Conservation (phyloP, 2,797 vertebrate genomes). For the Acomys russatus region DNA sequence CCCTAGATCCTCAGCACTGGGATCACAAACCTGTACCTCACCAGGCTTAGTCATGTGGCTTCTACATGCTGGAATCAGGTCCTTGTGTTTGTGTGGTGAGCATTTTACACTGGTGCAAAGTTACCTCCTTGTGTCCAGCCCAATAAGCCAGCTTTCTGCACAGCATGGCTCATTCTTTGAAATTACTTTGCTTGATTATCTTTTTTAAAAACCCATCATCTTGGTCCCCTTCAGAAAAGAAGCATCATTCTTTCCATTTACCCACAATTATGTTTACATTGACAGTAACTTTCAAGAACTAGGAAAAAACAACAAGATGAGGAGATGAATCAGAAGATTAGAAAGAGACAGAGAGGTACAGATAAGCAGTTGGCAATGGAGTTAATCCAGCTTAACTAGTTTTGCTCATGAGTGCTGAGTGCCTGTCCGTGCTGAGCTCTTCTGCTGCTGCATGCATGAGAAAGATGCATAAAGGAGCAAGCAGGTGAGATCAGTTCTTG, state of each 20-base stretch:
- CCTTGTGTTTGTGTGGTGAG: not conserved
- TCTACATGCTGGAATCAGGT: not conserved
- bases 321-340: not conserved
- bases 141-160: not conserved
- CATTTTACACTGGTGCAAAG: not conserved
- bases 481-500: not conserved
- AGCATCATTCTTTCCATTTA: not conserved
- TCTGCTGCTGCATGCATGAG: not conserved
- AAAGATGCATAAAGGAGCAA: not conserved
- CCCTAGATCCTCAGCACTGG: not conserved
- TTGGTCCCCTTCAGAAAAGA: not conserved
- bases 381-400: not conserved
- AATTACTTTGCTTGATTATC: conserved; percentile 6
- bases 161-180: not conserved
- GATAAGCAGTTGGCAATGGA: not conserved
- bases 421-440: not conserved
- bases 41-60: not conserved
- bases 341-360: not conserved
- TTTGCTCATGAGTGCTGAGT: not conserved
- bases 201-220: not conserved
- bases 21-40: not conserved
- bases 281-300: not conserved
- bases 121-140: not conserved
- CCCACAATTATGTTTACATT: not conserved
- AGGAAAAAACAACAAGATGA: not conserved